Evolutionary conservation across 2,113 vertebrate species (phyloP).

Genomic region (Lepisosteus osseus): DNA sequence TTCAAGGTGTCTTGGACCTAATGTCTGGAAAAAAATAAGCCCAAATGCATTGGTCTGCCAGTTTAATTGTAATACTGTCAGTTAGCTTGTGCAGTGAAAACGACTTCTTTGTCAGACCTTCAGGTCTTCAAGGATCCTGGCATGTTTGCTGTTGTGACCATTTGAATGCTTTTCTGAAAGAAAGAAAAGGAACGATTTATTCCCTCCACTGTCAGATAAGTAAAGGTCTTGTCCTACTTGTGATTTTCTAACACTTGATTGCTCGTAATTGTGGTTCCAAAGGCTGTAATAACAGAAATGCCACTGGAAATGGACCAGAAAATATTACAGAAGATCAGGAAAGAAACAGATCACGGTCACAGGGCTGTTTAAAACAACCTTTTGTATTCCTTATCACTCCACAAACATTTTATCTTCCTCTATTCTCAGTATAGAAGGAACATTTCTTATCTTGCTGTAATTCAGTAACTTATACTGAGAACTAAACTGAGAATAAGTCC

Average conservation of each 20-base stretch:
- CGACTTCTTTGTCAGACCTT: not conserved
- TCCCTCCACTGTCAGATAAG: not conserved
- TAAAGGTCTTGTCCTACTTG: not conserved
- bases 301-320: too few relatives aligned
- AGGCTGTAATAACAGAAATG: too few relatives aligned
- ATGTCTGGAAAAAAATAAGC: slow-evolving; percentile 1
- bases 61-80: not conserved
- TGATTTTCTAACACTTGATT: not conserved
- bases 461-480: too few relatives aligned
- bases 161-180: slow-evolving; percentile 2
- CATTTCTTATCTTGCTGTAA: too few relatives aligned
- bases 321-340: too few relatives aligned
- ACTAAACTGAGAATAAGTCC: too few relatives aligned
- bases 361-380: too few relatives aligned
- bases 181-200: slow-evolving; percentile 3
- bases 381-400: too few relatives aligned
- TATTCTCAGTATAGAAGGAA: too few relatives aligned
- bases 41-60: not conserved
- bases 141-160: not conserved
- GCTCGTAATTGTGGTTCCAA: too few relatives aligned
- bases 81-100: not conserved
- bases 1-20: not conserved
- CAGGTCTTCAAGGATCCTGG: not conserved
- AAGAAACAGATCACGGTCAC: too few relatives aligned
- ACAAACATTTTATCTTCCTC: too few relatives aligned